phyloP scores from a whole-genome alignment of 2,797 vertebrate species.

The Semaprochilodus insignis region DNA sequence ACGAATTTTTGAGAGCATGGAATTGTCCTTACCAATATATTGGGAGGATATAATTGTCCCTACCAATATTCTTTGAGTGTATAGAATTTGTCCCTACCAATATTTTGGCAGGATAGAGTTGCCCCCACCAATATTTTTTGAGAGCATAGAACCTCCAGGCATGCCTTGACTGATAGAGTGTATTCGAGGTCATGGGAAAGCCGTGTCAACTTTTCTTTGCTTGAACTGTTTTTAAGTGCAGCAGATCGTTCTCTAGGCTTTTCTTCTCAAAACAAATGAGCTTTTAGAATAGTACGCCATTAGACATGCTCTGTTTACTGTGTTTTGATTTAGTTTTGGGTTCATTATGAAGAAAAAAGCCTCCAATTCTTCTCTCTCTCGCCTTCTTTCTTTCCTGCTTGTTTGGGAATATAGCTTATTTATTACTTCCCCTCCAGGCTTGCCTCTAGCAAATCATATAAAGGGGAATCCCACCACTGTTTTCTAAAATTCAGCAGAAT shows the following conservation, averaged over 20 bases:
- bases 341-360: constrained; percentile 15
- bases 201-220: background rate
- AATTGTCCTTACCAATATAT: too few species aligned
- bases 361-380: background rate
- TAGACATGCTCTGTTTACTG: constrained; percentile 21
- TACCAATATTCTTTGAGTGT: too few species aligned
- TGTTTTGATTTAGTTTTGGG: constrained; percentile 29
- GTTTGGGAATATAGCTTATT: constrained; percentile 9
- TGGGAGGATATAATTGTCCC: too few species aligned
- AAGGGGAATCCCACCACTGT: too few species aligned
- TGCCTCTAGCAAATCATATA: too few species aligned
- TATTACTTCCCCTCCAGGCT: background rate
- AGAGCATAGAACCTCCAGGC: too few species aligned
- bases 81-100: too few species aligned
- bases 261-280: constrained; percentile 28
- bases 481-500: too few species aligned
- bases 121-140: too few species aligned
- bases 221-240: constrained; percentile 8
- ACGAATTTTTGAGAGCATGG: too few species aligned
- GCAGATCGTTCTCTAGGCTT: constrained; percentile 22
- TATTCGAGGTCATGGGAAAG: background rate
- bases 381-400: background rate
- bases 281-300: constrained; percentile 22
- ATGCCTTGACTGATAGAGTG: background rate
- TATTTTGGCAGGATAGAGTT: too few species aligned